Conservation (phyloP, 2,888 invertebrate genomes). For the Drosophila subquinaria region DNA sequence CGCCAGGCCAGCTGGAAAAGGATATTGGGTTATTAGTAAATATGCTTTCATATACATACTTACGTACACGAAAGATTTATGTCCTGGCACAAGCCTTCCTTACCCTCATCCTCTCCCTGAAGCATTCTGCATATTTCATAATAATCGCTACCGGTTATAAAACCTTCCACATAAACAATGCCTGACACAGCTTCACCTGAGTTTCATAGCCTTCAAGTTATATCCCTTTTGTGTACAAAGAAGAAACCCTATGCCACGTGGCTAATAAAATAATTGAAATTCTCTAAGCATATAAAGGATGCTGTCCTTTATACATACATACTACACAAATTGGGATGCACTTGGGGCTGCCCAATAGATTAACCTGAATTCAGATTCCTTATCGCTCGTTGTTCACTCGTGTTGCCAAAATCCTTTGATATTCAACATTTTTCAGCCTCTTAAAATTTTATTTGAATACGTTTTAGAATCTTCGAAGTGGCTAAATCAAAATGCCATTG, state of each 20-base stretch:
- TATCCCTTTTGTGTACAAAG: constrained; percentile 53
- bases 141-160: constrained; percentile 75
- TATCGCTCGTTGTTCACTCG: not conserved
- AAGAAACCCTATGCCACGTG: constrained; percentile 60
- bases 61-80: constrained; percentile 75
- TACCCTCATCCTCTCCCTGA: constrained; percentile 5
- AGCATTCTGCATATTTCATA: constrained; percentile 72
- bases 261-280: constrained; percentile 81
- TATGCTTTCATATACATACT: constrained; percentile 69
- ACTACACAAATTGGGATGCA: constrained; percentile 43
- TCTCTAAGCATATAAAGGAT: constrained; percentile 62
- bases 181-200: constrained; percentile 55
- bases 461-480: not conserved
- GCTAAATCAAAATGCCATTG: not conserved
- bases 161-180: constrained; percentile 52
- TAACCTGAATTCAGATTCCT: constrained; percentile 29
- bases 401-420: not conserved
- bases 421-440: not conserved
- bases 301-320: constrained; percentile 16
- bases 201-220: constrained; percentile 34
- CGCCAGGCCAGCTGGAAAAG: constrained; percentile 37
- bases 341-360: constrained; percentile 33
- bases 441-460: not conserved
- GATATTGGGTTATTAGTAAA: constrained; percentile 79
- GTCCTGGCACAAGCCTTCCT: constrained; percentile 48